Evolutionary conservation across 2,888 invertebrate genomes (phyloP), one percentile per base, ranked within the genome.

Genomic region (Onthophagus sagittarius): DNA sequence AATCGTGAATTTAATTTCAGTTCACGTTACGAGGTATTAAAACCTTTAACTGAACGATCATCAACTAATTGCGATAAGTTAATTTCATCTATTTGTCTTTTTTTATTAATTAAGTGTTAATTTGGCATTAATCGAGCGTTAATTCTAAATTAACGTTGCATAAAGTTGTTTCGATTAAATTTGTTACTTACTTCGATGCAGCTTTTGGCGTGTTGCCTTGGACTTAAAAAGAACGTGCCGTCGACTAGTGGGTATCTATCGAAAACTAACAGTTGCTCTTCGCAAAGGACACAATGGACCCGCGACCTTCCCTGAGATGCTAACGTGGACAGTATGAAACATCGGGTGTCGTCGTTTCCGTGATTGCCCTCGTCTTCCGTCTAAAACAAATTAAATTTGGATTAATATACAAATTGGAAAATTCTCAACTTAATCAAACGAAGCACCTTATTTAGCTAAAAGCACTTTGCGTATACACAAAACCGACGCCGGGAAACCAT

Each of bases 311-410:
- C 95, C 83, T 96, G 93, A 33, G 95, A 95, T 76, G 97, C 97
- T 83, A 99, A 88, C 64, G 96, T 97, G 76, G 97, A 96, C 83
- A 99, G 88, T 81, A 99, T 95, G 88, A 98, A 98, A 83, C 96
- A 94, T 79, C 98, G 91, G 70, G 97, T 98, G 85, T 99, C 99
- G 85, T 99, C 99, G 86, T 98, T 98, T 81, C 98, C 98, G 85
- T 97, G 97, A 86, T 97, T 96, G 77, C 97, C 97, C 85, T 99
- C 98, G 84, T 99, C 98, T 87, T 99, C 98, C 90, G 98, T 97
- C 95, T 97, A 89, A 70, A 90, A 83, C n/a, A n/a, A n/a, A n/a
- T n/a, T n/a, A n/a, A n/a, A n/a, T n/a, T n/a, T n/a, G n/a, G n/a
- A n/a, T n/a, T n/a, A n/a, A n/a, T n/a, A n/a, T n/a, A n/a, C n/a